These are phyloP conservation scores for Epicauta chinensis DNA, from an alignment of 1,140 invertebrate species.

Conservation along the genomic window DNA sequence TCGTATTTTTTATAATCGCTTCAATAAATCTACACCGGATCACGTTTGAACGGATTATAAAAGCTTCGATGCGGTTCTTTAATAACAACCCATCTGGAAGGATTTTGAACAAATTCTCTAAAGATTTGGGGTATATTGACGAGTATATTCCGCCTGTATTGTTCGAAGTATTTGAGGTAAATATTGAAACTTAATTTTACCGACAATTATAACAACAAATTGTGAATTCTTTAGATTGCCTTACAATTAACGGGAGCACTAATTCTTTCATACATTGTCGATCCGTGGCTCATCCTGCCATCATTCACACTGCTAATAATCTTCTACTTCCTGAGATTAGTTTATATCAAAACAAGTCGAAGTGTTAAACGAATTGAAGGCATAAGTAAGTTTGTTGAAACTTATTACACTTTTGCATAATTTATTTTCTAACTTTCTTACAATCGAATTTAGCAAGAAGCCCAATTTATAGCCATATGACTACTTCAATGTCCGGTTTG, in stretches of 20 bases:
- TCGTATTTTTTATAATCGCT: conserved; percentile 32
- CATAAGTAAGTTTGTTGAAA: conserved; percentile 20
- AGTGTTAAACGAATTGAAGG: conserved; percentile 33
- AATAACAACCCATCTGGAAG: conserved; percentile 51
- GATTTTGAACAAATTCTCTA: conserved; percentile 48
- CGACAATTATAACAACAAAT: no score
- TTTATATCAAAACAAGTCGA: conserved; percentile 31
- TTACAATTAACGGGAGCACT: conserved; percentile 35
- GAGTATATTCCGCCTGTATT: conserved; percentile 36
- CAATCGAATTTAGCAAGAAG: conserved; percentile 45
- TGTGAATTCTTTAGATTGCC: conserved; percentile 24
- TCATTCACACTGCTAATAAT: conserved; percentile 23
- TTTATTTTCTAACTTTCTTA: conserved; percentile 47
- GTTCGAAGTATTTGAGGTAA: conserved; percentile 34
- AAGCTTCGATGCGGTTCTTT: conserved; percentile 54
- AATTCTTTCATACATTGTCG: conserved; percentile 66
- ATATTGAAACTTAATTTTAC: neutral
- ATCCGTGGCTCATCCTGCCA: conserved; percentile 57
- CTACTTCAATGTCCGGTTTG: conserved; percentile 34
- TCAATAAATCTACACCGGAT: conserved; percentile 52
- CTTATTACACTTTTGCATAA: conserved; percentile 39
- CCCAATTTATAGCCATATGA: conserved; percentile 48
- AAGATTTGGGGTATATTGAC: conserved; percentile 47
- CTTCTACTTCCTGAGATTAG: conserved; percentile 24
- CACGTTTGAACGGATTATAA: conserved; percentile 57